Conservation (phyloP, 2,113 vertebrate genomes). For the Rhinolophus sinicus region DNA sequence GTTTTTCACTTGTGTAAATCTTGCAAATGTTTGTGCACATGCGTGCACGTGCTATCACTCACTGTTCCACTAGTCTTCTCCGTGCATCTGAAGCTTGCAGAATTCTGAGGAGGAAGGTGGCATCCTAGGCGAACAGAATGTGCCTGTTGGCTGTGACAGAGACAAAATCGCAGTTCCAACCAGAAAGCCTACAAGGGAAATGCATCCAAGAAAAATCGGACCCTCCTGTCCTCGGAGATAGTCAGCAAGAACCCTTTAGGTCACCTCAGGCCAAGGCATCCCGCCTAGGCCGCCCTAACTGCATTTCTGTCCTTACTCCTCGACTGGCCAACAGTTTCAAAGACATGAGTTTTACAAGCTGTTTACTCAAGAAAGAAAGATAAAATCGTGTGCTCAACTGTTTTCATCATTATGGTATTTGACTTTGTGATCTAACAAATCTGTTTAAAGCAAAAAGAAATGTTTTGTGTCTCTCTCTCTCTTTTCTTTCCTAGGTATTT, state of each 20-base stretch:
- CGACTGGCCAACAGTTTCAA: neutral
- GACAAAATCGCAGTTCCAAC: neutral
- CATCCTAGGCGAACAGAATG: neutral
- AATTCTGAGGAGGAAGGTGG: neutral
- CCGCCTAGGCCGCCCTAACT: neutral
- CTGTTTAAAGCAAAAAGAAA: neutral
- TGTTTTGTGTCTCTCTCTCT: neutral
- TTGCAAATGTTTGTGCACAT: neutral
- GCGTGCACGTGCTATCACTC: rapidly evolving
- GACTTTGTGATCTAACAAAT: neutral
- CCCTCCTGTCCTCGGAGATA: neutral
- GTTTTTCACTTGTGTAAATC: neutral
- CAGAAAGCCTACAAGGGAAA: neutral
- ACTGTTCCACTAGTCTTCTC: neutral
- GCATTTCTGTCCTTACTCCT: neutral
- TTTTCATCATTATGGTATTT: neutral
- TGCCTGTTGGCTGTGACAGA: neutral
- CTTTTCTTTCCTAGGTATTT: neutral
- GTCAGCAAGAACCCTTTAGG: neutral
- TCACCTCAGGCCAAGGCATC: neutral
- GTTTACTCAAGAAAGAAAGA: conserved; percentile 22
- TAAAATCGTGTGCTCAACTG: neutral
- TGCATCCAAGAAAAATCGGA: neutral
- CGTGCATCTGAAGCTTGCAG: neutral
- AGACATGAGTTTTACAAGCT: neutral